These are phyloP conservation scores for Anableps anableps DNA, from an alignment of 2,797 vertebrate species.

Conservation along the genomic window DNA sequence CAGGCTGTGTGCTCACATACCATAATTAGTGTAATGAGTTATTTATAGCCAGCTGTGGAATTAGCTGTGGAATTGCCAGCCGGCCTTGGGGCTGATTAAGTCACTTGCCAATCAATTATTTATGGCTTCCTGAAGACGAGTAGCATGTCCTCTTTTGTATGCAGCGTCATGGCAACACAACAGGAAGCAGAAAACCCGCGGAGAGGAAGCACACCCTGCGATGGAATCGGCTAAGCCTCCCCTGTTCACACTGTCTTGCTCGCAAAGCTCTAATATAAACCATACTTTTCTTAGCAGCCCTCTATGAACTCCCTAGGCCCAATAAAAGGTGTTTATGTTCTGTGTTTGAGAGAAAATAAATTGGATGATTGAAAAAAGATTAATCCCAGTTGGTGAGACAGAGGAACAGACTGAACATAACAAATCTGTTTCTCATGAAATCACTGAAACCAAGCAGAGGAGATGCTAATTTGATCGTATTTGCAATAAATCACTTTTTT, in stretches of 20 bases:
- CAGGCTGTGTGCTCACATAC: constrained; percentile 72
- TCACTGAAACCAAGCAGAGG: constrained; percentile 31
- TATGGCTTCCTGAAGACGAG: constrained; percentile 80
- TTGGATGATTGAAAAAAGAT: constrained; percentile 63
- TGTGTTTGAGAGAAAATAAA: constrained; percentile 63
- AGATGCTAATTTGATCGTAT: not conserved
- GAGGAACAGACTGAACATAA: constrained; percentile 27
- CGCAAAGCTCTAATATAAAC: constrained; percentile 57
- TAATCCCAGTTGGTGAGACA: constrained; percentile 51
- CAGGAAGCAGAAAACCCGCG: constrained; percentile 78
- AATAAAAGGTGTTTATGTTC: constrained; percentile 76
- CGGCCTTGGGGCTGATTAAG: constrained; percentile 77
- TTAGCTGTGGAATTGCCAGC: constrained; percentile 77
- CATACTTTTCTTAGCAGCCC: constrained; percentile 66
- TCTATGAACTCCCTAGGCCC: constrained; percentile 64
- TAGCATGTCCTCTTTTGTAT: constrained; percentile 79
- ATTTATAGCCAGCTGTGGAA: constrained; percentile 82
- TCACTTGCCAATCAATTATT: constrained; percentile 84
- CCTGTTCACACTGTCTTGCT: constrained; percentile 42
- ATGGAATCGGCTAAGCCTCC: constrained; percentile 59
- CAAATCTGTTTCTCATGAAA: constrained; percentile 46
- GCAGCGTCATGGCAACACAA: constrained; percentile 83
- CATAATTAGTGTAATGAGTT: constrained; percentile 82
- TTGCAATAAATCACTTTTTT: not conserved
- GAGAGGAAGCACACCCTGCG: constrained; percentile 76